phyloP scores from a whole-genome alignment of 1,140 invertebrate genomes.

The Penaeus indicus region DNA sequence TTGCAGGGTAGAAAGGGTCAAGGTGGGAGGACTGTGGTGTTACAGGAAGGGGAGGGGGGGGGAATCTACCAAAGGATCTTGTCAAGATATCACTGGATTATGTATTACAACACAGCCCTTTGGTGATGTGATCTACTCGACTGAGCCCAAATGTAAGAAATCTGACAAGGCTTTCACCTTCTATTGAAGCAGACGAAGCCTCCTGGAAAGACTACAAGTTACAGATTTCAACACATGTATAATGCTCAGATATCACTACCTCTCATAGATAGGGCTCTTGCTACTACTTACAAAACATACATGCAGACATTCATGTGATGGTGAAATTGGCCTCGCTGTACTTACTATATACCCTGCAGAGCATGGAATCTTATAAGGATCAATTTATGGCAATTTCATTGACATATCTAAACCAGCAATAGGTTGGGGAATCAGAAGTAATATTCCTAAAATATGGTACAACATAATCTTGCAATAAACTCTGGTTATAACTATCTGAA shows the following conservation, averaged over 20 bases:
- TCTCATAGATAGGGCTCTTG: conserved; percentile 35
- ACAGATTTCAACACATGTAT: conserved; percentile 37
- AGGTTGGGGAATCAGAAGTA: conserved; percentile 28
- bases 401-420: conserved; percentile 43
- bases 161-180: neutral
- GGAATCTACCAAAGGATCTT: conserved; percentile 35
- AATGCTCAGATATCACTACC: conserved; percentile 49
- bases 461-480: conserved; percentile 60
- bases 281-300: conserved; percentile 50
- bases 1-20: neutral
- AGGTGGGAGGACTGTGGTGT: neutral
- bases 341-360: conserved; percentile 35
- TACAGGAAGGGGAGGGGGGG: conserved; percentile 18
- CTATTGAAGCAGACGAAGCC: conserved; percentile 50
- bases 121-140: conserved; percentile 29
- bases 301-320: conserved; percentile 54
- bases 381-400: conserved; percentile 40
- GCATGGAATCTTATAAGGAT: neutral
- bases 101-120: conserved; percentile 32
- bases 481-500: conserved; percentile 56
- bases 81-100: conserved; percentile 24
- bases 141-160: conserved; percentile 29
- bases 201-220: conserved; percentile 38
- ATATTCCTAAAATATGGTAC: conserved; percentile 55
- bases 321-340: conserved; percentile 35